phyloP scores from a whole-genome alignment of 2,888 invertebrate genomes.

The Vanessa cardui region DNA sequence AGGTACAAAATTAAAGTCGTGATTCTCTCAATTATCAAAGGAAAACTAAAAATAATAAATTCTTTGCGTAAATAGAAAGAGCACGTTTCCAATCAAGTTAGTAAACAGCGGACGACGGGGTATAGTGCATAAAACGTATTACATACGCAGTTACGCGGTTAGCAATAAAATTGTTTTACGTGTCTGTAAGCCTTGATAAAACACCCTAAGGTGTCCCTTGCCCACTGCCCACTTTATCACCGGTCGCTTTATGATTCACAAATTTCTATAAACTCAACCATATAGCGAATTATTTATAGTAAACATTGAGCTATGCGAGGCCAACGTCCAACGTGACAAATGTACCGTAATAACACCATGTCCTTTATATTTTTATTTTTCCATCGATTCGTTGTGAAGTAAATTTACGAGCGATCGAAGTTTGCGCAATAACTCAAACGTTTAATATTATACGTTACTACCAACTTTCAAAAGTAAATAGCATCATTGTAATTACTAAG shows the following conservation, averaged over 20 bases:
- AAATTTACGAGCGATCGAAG: conserved; percentile 24
- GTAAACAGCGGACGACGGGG: conserved; percentile 61
- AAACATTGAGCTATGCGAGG: conserved; percentile 29
- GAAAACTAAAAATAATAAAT: conserved; percentile 60
- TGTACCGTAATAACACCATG: conserved; percentile 23
- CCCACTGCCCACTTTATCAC: conserved; percentile 62
- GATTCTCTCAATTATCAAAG: conserved; percentile 33
- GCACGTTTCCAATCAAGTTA: conserved; percentile 78
- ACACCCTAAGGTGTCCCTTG: conserved; percentile 62
- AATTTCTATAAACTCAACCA: conserved; percentile 71
- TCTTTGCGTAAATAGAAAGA: conserved; percentile 71
- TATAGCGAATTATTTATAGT: conserved; percentile 22
- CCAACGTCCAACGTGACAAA: conserved; percentile 36
- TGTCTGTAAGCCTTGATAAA: conserved; percentile 64
- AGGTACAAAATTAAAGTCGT: conserved; percentile 47
- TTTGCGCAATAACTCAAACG: conserved; percentile 24
- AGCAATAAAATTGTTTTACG: conserved; percentile 77
- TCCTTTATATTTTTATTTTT: conserved; percentile 26
- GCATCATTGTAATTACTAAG: background rate
- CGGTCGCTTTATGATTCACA: conserved; percentile 74
- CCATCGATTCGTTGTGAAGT: conserved; percentile 20
- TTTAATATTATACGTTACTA: conserved; percentile 14
- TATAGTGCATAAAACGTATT: conserved; percentile 56
- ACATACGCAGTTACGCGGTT: conserved; percentile 55
- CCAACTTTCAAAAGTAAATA: background rate